These are phyloP conservation scores for Bettongia penicillata DNA, from an alignment of 2,113 vertebrate genomes.

Conservation along the genomic window DNA sequence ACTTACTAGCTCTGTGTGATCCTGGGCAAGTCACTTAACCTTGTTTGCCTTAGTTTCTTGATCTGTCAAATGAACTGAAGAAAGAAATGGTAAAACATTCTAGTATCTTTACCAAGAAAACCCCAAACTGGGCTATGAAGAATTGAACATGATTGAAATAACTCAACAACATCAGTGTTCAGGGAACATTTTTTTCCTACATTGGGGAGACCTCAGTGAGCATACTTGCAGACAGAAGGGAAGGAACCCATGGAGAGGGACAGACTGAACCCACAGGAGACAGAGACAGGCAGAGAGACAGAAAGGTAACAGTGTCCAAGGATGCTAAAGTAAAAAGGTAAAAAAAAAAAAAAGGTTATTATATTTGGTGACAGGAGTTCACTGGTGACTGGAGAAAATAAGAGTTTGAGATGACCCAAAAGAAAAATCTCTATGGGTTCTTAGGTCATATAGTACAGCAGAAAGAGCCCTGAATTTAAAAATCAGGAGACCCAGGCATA, in stretches of 20 bases:
- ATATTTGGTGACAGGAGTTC: background rate
- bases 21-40: too few species aligned
- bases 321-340: background rate
- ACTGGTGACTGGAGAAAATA: background rate
- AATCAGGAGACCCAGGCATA: background rate
- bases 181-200: background rate
- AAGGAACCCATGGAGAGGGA: background rate
- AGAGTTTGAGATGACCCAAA: background rate
- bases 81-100: too few species aligned
- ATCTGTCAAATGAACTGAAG: too few species aligned
- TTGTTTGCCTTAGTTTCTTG: too few species aligned
- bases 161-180: background rate
- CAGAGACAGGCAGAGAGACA: too few species aligned
- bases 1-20: too few species aligned
- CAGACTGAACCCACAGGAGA: background rate
- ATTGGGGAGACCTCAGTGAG: background rate
- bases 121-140: background rate
- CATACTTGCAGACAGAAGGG: background rate
- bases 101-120: background rate
- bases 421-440: background rate
- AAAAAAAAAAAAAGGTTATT: background rate
- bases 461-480: background rate
- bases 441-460: background rate
- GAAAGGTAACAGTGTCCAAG: background rate
- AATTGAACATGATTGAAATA: background rate